Percentiles rank a stretch among this genome's conserved stretches.
Evolutionary conservation across 2,888 invertebrate genomes (phyloP).

Genomic region (Iphiclides podalirius): DNA sequence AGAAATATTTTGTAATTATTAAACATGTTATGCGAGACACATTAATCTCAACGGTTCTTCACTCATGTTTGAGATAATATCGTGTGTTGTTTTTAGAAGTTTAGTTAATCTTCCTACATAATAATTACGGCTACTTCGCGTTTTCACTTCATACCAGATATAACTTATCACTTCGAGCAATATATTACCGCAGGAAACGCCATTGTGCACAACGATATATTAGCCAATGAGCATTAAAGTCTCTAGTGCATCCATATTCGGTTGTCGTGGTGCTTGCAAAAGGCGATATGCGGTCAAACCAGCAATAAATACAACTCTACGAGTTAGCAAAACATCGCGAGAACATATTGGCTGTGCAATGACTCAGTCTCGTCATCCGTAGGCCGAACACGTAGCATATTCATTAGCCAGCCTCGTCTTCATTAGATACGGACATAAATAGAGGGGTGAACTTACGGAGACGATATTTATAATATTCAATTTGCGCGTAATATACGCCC

Average conservation of each 20-base stretch:
- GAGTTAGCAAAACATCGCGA: conserved; percentile 7
- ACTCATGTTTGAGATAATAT: too few relatives aligned
- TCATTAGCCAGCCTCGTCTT: conserved; percentile 25
- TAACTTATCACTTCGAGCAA: too few relatives aligned
- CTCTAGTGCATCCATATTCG: neutral
- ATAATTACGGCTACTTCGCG: too few relatives aligned
- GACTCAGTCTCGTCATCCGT: conserved; percentile 3
- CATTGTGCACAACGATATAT: too few relatives aligned
- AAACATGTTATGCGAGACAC: too few relatives aligned
- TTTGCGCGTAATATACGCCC: neutral
- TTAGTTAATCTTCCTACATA: too few relatives aligned
- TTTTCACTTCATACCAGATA: too few relatives aligned
- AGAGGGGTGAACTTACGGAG: neutral
- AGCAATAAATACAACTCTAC: conserved; percentile 4
- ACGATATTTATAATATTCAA: conserved; percentile 7
- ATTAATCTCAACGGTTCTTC: too few relatives aligned
- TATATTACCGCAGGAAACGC: too few relatives aligned
- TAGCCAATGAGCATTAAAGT: neutral
- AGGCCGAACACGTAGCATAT: conserved; percentile 24
- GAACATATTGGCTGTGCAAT: conserved; percentile 1
- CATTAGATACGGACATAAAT: conserved; percentile 16
- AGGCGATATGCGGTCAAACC: conserved; percentile 11
- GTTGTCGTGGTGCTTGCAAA: neutral
- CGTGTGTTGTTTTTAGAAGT: too few relatives aligned
- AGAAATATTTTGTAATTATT: too few relatives aligned